Base-by-base conservation (phyloP, 2,113 vertebrate genomes). In the Asarcornis scutulata region DNA sequence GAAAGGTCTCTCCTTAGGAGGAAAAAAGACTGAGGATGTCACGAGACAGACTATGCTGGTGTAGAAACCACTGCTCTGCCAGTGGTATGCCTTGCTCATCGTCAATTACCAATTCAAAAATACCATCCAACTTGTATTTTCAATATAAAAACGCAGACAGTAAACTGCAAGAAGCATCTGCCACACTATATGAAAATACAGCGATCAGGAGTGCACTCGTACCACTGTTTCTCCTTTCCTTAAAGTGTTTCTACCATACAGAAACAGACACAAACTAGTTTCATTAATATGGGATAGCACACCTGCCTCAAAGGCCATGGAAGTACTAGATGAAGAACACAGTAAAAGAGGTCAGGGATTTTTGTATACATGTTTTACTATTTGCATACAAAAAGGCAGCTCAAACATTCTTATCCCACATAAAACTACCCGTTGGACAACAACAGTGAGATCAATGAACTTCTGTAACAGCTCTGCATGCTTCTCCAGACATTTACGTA, bases 361-460 rank as follows among this genome's bases (percentile, higher is more conserved):
- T 84, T 34, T 13, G 7, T 31, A 44, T 0, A 0, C 8, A 5
- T 10, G 18, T 12, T 21, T 56, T 83, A 44, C n/a, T 53, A 18
- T 42, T 21, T 58, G 23, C 25, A 52, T 17, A 25, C 1, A 27
- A 53, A 53, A 69, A 44, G 2, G 0, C 17, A 76, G 23, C 17
- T 71, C 32, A 9, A 62, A 52, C 3, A 64, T 31, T 42, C 13
- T 74, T 38, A 53, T 38, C 31, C 58, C 13, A 72, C 20, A 27
- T 27, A 26, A 40, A 92, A 44, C 14, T 50, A 60, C 10, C 9
- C 27, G 32, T 0, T 26, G 13, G 20, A 55, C 38, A 53, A 46
- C 9, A 75, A 48, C 29, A 56, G 17, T 0, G 0, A 67, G 72
- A 55, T 53, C 29, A 59, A 36, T 34, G 9, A 32, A 38, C 12